These are phyloP conservation scores for Polydesmus complanatus DNA, from an alignment of 2,888 invertebrate species.

Conservation along the genomic window DNA sequence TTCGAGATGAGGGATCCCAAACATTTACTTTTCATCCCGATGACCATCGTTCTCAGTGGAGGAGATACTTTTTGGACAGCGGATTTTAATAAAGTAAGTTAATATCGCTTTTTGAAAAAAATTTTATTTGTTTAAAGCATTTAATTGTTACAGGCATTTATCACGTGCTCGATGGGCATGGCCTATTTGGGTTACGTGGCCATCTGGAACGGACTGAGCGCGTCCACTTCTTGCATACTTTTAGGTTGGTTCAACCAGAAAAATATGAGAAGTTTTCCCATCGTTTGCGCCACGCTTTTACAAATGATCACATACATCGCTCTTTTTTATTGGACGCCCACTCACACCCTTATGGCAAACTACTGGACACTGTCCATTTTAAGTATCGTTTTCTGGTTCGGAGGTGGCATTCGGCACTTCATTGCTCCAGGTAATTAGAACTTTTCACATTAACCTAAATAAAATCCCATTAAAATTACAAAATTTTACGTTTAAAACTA, in stretches of 20 bases:
- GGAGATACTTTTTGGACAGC: conserved; percentile 3
- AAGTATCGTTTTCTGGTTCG: neutral
- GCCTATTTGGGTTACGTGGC: neutral
- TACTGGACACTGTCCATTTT: neutral
- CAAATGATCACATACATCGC: neutral
- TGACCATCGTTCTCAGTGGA: neutral
- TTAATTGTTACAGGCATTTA: conserved; percentile 1
- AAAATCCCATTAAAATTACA: too few relatives aligned
- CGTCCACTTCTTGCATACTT: neutral
- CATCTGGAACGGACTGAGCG: conserved; percentile 6
- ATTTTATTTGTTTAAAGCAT: neutral
- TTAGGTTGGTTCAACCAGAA: conserved; percentile 9
- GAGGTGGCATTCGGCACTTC: neutral
- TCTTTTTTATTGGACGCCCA: neutral
- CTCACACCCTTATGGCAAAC: neutral
- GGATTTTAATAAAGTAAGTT: neutral
- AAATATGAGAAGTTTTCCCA: neutral
- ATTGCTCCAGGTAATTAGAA: neutral
- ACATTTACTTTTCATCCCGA: neutral
- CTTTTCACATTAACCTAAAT: too few relatives aligned
- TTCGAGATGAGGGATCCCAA: neutral
- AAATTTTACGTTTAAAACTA: too few relatives aligned
- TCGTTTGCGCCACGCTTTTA: neutral
- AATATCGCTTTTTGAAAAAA: neutral
- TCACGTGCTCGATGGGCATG: conserved; percentile 7